Evolutionary conservation across 2,888 invertebrate genomes (phyloP), one percentile per base, ranked within the genome.

Genomic region (Eupithecia subumbrata): DNA sequence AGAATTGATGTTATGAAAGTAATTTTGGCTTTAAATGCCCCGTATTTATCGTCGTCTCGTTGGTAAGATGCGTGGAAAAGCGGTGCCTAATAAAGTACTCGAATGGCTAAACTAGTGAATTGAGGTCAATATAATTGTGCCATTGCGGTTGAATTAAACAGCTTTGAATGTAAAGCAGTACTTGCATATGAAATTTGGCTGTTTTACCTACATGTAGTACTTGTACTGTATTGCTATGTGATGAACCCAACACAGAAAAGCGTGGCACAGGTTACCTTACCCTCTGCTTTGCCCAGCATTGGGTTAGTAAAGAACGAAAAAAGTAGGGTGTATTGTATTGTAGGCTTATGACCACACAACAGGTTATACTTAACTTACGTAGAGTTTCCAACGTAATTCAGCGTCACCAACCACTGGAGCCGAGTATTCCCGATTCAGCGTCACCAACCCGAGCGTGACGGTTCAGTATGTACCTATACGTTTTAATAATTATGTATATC

Each of bases 341-440:
- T 7, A 40, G 9, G 40, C 40, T 40, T 40, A 40, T 37, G 40
- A 40, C 11, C 12, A 40, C 12, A 40, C 40, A 40, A 40, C 11
- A 40, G n/a, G n/a, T n/a, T n/a, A n/a, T n/a, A n/a, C n/a, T n/a
- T n/a, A n/a, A n/a, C n/a, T n/a, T n/a, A n/a, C n/a, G n/a, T n/a
- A n/a, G n/a, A n/a, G n/a, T n/a, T n/a, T 22, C 1, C n/a, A 52
- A n/a, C 34, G 34, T 34, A n/a, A 34, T 22, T 9, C n/a, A 8
- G 9, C 48, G 48, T 52, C 48, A 52, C 52, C 8, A 52, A n/a
- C 52, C n/a, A 22, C n/a, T 52, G n/a, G 22, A 52, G 9, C n/a
- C n/a, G n/a, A 52, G n/a, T 52, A 52, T n/a, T 52, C n/a, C 52
- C 52, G n/a, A 22, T 52, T 52, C 52, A 52, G 52, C 52, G 52